A percentile compares a stretch with the other conserved stretches of the same genome.
phyloP scores from a whole-genome alignment of 2,113 vertebrate genomes.

The Alligator sinensis region DNA sequence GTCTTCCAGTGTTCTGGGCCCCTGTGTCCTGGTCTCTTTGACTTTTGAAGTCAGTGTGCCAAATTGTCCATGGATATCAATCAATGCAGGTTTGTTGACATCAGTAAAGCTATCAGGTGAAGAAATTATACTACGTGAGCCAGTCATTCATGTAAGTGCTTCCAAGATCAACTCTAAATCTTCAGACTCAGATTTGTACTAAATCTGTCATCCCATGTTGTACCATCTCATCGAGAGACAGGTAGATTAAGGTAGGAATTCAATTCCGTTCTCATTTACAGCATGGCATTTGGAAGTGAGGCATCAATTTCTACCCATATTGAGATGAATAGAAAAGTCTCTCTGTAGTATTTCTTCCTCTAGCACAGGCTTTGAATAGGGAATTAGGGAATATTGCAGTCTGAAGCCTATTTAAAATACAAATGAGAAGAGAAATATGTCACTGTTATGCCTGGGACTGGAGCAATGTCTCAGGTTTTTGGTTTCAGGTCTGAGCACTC shows the following conservation, averaged over 20 bases:
- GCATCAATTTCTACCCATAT: not conserved
- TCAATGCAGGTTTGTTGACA: not conserved
- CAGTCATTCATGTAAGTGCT: not conserved
- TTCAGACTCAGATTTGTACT: not conserved
- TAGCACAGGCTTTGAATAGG: not conserved
- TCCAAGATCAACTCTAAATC: not conserved
- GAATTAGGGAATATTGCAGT: not conserved
- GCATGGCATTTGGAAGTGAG: not conserved
- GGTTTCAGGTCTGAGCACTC: not conserved
- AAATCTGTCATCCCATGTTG: not conserved
- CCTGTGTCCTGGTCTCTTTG: not conserved
- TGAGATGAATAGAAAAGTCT: not conserved
- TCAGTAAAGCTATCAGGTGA: not conserved
- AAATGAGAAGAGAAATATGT: not conserved
- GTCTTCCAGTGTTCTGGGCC: not conserved
- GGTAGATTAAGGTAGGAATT: not conserved
- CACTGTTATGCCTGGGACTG: not conserved
- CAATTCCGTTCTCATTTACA: not conserved
- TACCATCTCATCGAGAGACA: not conserved
- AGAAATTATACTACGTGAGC: not conserved
- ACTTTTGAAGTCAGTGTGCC: not conserved
- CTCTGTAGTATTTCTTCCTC: not conserved
- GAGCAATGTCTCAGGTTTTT: accelerated
- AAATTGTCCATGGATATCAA: not conserved
- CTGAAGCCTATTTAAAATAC: not conserved